These are phyloP conservation scores for Shinisaurus crocodilurus DNA, from an alignment of 2,113 vertebrate genomes.

Conservation along the genomic window DNA sequence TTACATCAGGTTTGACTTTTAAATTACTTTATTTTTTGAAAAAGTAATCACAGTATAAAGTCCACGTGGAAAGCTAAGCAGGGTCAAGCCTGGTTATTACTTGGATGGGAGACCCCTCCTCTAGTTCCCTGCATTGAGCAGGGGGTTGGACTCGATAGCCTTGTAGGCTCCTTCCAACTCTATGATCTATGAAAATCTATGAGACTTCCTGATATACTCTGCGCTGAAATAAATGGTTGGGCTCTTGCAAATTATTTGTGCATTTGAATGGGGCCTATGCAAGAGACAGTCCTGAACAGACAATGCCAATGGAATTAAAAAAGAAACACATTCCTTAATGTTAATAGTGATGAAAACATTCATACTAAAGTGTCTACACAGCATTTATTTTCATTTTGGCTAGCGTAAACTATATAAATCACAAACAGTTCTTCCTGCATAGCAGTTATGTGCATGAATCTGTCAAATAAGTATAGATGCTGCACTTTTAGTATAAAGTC, in stretches of 20 bases:
- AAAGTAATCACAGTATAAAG: neutral
- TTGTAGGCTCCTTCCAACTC: too few species aligned
- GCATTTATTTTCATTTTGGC: constrained; percentile 78
- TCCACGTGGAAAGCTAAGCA: too few species aligned
- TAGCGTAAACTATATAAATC: constrained; percentile 80
- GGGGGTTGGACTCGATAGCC: too few species aligned
- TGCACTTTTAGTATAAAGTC: constrained; percentile 81
- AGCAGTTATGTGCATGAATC: constrained; percentile 66
- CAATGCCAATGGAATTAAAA: constrained; percentile 11
- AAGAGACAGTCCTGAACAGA: neutral
- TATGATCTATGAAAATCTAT: too few species aligned
- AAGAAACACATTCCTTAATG: constrained; percentile 23
- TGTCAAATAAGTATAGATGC: constrained; percentile 65
- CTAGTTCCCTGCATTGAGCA: too few species aligned
- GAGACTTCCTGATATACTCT: too few species aligned
- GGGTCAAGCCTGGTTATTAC: too few species aligned
- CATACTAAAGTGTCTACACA: constrained; percentile 66
- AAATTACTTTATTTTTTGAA: neutral
- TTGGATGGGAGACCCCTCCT: too few species aligned
- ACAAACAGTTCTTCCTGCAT: constrained; percentile 70
- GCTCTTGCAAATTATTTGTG: neutral
- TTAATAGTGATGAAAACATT: constrained; percentile 60
- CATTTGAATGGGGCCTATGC: neutral
- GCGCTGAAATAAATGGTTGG: neutral
- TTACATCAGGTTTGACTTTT: neutral